Percentiles rank a stretch among this genome's conserved stretches.
Evolutionary conservation across 2,113 vertebrate species (phyloP).

Genomic region (Malaclemys terrapin): DNA sequence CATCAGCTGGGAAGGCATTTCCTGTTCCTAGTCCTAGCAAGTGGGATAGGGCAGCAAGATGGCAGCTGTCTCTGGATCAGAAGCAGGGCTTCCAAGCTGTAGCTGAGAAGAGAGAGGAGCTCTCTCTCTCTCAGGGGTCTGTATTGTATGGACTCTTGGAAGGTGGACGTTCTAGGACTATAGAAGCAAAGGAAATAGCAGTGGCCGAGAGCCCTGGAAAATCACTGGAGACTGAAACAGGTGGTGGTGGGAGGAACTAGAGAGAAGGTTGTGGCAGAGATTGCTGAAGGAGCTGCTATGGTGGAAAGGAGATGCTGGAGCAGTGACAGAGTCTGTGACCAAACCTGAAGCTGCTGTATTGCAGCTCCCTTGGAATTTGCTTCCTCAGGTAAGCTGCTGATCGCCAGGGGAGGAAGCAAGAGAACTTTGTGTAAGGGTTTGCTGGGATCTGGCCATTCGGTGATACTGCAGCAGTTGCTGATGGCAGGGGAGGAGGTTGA

Average conservation of each 20-base stretch:
- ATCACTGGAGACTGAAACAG: background rate
- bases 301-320: background rate
- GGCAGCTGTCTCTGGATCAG: background rate
- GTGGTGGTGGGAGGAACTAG: background rate
- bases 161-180: background rate
- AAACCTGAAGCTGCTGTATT: background rate
- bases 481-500: background rate
- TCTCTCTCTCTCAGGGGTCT: too few relatives aligned
- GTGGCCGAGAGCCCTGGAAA: background rate
- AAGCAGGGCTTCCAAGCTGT: background rate
- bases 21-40: background rate
- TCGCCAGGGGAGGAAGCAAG: background rate
- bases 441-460: background rate
- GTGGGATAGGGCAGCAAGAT: background rate
- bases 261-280: background rate
- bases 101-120: background rate
- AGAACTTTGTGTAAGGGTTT: background rate
- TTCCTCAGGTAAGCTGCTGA: background rate
- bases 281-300: background rate
- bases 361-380: background rate
- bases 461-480: background rate
- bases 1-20: background rate
- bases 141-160: too few relatives aligned
- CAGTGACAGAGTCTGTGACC: background rate
- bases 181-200: background rate